phyloP scores from a whole-genome alignment of 2,113 vertebrate genomes.

The Epinephelus cyanopodus region DNA sequence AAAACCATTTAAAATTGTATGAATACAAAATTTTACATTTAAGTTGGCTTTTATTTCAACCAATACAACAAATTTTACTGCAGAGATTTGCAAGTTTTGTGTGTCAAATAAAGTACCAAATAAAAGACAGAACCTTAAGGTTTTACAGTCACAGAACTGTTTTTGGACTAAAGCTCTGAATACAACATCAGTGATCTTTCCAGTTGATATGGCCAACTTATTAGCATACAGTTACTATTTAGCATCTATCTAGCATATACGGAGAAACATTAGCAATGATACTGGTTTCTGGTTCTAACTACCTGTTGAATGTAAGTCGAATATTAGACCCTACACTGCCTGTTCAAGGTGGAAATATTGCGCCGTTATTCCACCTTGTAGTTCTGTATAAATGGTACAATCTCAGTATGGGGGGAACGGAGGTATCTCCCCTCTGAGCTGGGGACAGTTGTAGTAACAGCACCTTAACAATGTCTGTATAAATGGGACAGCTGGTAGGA shows the following conservation, averaged over 20 bases:
- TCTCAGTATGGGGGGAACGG: too few species aligned
- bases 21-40: not conserved
- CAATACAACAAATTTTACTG: not conserved
- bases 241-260: not conserved
- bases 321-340: too few species aligned
- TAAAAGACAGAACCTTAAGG: not conserved
- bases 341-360: too few species aligned
- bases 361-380: too few species aligned
- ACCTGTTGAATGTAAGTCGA: not conserved
- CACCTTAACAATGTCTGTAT: too few species aligned
- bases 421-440: too few species aligned
- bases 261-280: not conserved
- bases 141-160: not conserved
- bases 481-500: too few species aligned
- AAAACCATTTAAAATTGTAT: not conserved
- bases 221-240: not conserved
- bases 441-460: too few species aligned
- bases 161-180: not conserved
- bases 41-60: not conserved
- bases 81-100: not conserved
- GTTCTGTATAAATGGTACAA: too few species aligned
- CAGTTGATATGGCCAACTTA: not conserved
- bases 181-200: not conserved
- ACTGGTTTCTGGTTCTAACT: not conserved
- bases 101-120: not conserved